Percentiles rank a stretch among this genome's conserved stretches.
These are phyloP conservation scores for Tetraodon nigroviridis DNA, from an alignment of 2,113 vertebrate species.

Conservation along the genomic window DNA sequence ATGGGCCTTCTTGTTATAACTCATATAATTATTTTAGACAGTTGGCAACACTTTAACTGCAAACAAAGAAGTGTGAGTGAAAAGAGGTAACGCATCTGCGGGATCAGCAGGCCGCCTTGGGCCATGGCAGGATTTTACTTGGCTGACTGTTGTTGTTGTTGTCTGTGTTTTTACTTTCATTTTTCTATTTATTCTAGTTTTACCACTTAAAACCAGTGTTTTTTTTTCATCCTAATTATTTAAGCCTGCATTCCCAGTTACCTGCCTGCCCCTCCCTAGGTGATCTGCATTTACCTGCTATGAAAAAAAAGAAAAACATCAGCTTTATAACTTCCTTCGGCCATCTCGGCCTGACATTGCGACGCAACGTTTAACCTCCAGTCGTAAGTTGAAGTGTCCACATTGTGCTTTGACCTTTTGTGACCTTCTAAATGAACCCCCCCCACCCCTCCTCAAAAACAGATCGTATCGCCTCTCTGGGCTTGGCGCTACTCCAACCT, in stretches of 20 bases:
- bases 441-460: conserved; percentile 37
- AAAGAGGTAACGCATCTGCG: conserved; percentile 16
- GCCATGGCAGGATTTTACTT: conserved; percentile 2
- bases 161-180: conserved; percentile 13
- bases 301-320: too few relatives aligned
- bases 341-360: conserved; percentile 4
- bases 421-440: conserved; percentile 30
- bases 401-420: conserved; percentile 22
- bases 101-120: conserved; percentile 25
- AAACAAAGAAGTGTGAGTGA: conserved; percentile 27
- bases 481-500: conserved; percentile 53
- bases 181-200: conserved; percentile 20
- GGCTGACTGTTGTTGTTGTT: neutral
- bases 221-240: conserved; percentile 73
- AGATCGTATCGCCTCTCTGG: conserved; percentile 49
- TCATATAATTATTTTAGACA: conserved; percentile 44
- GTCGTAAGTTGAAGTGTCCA: conserved; percentile 17
- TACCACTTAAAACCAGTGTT: conserved; percentile 44
- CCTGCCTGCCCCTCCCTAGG: conserved; percentile 28
- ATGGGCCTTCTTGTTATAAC: conserved; percentile 15
- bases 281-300: conserved; percentile 41
- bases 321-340: neutral
- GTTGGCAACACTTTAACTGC: conserved; percentile 37
- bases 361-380: conserved; percentile 20
- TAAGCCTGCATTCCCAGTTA: conserved; percentile 45